Evolutionary conservation across 2,888 invertebrate genomes (phyloP), one percentile per base, ranked within the genome.

Genomic region (Microplitis manilae): DNA sequence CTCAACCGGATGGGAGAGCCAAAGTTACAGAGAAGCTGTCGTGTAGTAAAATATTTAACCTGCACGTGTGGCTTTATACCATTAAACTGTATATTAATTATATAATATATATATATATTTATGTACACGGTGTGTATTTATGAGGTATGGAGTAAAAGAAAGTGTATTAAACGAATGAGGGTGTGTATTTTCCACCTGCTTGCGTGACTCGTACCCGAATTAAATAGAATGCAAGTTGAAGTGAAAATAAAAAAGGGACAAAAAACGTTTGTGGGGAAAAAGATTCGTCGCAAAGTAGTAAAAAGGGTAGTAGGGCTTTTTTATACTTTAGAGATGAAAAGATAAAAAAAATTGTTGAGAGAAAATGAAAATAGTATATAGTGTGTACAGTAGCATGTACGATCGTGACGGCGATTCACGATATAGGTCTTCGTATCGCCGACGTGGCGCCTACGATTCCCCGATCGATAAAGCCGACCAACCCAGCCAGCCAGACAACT

Each of bases 401-500:
- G 75, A 78, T 77, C 79, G 76, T 72, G 78, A 72, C 67, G 61
- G 77, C 70, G 70, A 74, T 74, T 77, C 71, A 70, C 77, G 74
- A 77, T 77, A 77, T 77, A 77, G 77, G 77, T 77, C 77, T 77
- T 77, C 67, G 74, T 75, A 77, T 77, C 77, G 77, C 74, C 77
- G 74, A 77, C 77, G 77, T 77, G 77, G 77, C 77, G 77, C 77
- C 77, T 77, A 77, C 74, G 71, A 75, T 74, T 77, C 77, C 71
- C 60, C 74, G 77, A 77, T 77, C 77, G 77, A 77, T 77, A 77
- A 74, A 77, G 77, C 77, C 77, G 77, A 71, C 77, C 74, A 77
- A 74, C 79, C 80, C 80, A 79, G 77, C 78, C 79, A 79, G 80
- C 78, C 78, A 79, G 50, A 50, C 50, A 50, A 50, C 71, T 61